Percentiles rank a stretch among this genome's conserved stretches.
Conservation (phyloP, 1,140 invertebrate genomes). For the Idris sp. region DNA sequence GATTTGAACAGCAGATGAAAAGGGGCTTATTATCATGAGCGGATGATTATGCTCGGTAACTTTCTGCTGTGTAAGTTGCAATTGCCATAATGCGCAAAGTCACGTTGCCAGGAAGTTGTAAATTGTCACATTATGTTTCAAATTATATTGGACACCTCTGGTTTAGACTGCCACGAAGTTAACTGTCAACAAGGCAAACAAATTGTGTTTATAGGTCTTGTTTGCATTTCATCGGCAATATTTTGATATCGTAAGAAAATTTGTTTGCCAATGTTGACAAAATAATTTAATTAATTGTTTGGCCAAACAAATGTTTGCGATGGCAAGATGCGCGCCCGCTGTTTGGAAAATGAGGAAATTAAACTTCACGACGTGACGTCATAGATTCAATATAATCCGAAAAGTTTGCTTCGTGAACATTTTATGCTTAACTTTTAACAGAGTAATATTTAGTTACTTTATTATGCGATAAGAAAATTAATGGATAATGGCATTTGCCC, state of each 20-base stretch:
- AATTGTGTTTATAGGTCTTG: slow-evolving; percentile 31
- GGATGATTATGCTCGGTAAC: no score
- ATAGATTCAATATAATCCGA: slow-evolving; percentile 12
- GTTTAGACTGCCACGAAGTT: slow-evolving; percentile 12
- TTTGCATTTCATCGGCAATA: slow-evolving; percentile 31
- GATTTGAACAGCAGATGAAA: no score
- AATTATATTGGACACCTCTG: slow-evolving; percentile 30
- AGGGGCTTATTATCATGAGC: no score
- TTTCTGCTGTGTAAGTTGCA: no score
- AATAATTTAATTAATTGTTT: slow-evolving; percentile 48
- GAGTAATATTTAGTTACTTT: no score
- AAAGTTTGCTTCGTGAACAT: no score
- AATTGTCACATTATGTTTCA: slow-evolving; percentile 7
- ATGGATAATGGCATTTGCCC: no score
- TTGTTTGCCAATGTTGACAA: slow-evolving; percentile 34
- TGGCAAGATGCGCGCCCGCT: slow-evolving; percentile 6
- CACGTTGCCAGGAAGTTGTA: slow-evolving; percentile 1
- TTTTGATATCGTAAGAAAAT: slow-evolving; percentile 49
- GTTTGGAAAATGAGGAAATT: slow-evolving; percentile 33
- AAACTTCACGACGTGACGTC: slow-evolving; percentile 4
- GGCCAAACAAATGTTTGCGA: slow-evolving; percentile 27
- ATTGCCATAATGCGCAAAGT: neutral
- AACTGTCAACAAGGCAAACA: slow-evolving; percentile 15
- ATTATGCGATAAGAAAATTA: no score
- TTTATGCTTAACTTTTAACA: no score